These are phyloP conservation scores for Oscheius sp. DNA, from an alignment of 2,888 invertebrate genomes.

Conservation along the genomic window DNA sequence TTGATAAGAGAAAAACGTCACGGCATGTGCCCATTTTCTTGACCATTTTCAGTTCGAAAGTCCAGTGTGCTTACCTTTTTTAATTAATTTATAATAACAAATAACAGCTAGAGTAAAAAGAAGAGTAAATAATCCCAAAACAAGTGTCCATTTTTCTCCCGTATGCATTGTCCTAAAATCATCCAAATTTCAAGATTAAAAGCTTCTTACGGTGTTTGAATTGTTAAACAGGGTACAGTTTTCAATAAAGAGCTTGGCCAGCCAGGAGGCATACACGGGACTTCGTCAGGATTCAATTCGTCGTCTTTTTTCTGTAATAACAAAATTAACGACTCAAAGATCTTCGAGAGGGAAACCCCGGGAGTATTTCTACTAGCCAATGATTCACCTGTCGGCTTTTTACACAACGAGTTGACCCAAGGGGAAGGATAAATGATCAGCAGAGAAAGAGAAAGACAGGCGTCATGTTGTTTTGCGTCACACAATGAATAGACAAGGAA, in stretches of 20 bases:
- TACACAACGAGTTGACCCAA: not conserved
- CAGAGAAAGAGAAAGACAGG: not conserved
- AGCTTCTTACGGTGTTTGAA: not conserved
- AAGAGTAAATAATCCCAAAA: slow-evolving; percentile 23
- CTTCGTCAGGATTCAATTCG: not conserved
- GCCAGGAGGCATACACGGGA: not conserved
- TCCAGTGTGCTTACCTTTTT: slow-evolving; percentile 28
- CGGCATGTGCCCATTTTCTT: too few species aligned
- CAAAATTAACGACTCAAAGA: too few species aligned
- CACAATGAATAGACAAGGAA: not conserved
- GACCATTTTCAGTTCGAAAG: too few species aligned
- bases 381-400: too few species aligned
- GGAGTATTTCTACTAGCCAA: too few species aligned
- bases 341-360: not conserved
- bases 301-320: not conserved
- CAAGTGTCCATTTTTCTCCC: slow-evolving; percentile 23
- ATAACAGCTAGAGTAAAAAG: slow-evolving; percentile 11
- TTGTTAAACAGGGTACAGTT: not conserved
- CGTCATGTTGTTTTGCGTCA: not conserved
- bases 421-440: slow-evolving; percentile 6
- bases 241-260: not conserved
- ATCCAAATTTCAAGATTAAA: not conserved
- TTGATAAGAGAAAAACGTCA: too few species aligned
- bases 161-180: slow-evolving; percentile 23
- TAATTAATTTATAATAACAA: slow-evolving; percentile 30